Evolutionary conservation across 2,888 invertebrate genomes (phyloP).

Genomic region (Drosophila hamatofila): DNA sequence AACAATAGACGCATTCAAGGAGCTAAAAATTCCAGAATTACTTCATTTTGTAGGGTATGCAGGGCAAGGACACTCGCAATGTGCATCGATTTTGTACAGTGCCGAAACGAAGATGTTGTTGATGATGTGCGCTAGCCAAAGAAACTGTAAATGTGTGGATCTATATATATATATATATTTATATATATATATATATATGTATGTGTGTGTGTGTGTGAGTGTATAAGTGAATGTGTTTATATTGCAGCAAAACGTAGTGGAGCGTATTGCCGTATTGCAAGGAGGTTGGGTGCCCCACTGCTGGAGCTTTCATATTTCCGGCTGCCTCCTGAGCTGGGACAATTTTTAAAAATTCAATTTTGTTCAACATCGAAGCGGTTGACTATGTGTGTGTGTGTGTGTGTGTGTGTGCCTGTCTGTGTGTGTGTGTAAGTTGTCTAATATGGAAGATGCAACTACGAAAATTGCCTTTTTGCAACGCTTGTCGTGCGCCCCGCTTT

Average conservation of each 20-base stretch:
- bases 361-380: conserved; percentile 68
- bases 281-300: conserved; percentile 10
- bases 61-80: conserved; percentile 24
- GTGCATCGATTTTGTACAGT: conserved; percentile 54
- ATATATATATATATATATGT: background rate
- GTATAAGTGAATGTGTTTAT: conserved; percentile 32
- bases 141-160: conserved; percentile 26
- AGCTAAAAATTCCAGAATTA: background rate
- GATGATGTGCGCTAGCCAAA: conserved; percentile 69
- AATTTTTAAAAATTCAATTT: conserved; percentile 82
- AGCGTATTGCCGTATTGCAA: conserved; percentile 40
- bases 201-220: conserved; percentile 5
- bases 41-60: conserved; percentile 27
- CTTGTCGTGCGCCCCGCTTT: conserved; percentile 16
- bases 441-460: conserved; percentile 66
- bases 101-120: conserved; percentile 60
- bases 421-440: conserved; percentile 45
- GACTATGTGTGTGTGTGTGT: conserved; percentile 26
- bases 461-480: conserved; percentile 69
- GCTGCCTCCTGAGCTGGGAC: conserved; percentile 66
- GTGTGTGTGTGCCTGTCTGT: conserved; percentile 21
- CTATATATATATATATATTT: too few relatives aligned
- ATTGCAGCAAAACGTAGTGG: conserved; percentile 39
- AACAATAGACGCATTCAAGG: background rate
- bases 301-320: conserved; percentile 71